Evolutionary conservation across 2,797 vertebrate genomes (phyloP).

Genomic region (Octomys mimax): DNA sequence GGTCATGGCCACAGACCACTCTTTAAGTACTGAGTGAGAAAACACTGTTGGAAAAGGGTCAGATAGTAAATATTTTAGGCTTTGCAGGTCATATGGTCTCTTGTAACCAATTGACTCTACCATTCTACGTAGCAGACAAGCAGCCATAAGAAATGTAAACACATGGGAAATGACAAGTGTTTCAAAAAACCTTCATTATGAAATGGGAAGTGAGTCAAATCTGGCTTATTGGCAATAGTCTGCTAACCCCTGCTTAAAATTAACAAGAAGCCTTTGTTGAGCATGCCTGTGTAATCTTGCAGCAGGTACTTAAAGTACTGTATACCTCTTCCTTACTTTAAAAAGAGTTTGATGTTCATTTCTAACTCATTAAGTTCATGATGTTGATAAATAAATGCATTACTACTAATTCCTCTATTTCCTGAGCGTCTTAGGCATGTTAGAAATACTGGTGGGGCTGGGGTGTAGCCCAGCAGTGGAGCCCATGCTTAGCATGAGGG

Average conservation of each 20-base stretch:
- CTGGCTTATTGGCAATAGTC: slow-evolving; percentile 25
- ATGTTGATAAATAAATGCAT: neutral
- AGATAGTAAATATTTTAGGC: neutral
- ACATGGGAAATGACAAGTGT: slow-evolving; percentile 29
- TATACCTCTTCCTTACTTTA: slow-evolving; percentile 24
- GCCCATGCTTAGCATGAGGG: neutral
- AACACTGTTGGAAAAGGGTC: slow-evolving; percentile 34
- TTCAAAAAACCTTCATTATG: slow-evolving; percentile 60
- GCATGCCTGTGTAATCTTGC: slow-evolving; percentile 34
- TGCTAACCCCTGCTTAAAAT: slow-evolving; percentile 32
- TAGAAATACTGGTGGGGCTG: slow-evolving; percentile 1
- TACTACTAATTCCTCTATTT: neutral
- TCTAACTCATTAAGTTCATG: slow-evolving; percentile 61
- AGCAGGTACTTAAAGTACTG: neutral
- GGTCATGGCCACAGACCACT: neutral
- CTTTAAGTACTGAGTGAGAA: slow-evolving; percentile 61
- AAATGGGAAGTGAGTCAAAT: neutral
- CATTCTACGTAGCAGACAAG: slow-evolving; percentile 16
- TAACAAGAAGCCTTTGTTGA: slow-evolving; percentile 50
- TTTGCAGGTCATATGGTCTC: neutral
- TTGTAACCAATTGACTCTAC: slow-evolving; percentile 4
- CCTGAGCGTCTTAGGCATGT: slow-evolving; percentile 38
- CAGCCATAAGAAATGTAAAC: slow-evolving; percentile 55
- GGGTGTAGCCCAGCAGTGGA: neutral
- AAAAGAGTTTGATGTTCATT: slow-evolving; percentile 34